Base-by-base conservation (phyloP, 2,797 vertebrate species). In the Cossypha niveicapilla region DNA sequence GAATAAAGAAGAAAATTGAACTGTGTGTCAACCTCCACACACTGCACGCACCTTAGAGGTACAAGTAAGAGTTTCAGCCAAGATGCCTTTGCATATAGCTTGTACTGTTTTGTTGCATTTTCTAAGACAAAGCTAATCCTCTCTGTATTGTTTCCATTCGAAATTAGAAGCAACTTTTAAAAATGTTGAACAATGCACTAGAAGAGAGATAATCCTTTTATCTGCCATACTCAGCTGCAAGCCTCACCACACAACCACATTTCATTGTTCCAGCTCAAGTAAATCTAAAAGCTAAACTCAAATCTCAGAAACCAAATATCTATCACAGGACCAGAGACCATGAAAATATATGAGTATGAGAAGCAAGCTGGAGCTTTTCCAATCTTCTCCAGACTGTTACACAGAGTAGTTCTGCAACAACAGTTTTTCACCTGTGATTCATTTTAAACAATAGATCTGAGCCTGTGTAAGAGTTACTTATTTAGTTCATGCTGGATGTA, bases 201-300 rank as follows among this genome's bases (percentile, higher is more conserved):
- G 88, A 42, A 88, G 37, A 72, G 41, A 93, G 77, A 92, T 76
- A 86, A 88, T 63, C 17, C 2, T 75, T 94, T 96, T 93, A 94
- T 94, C 86, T 94, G 67, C 63, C 28, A 63, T 15, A 63, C 41
- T 89, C 80, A 79, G 88, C 72, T 73, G 67, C 93, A 88, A 90
- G 53, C 63, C 53, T 87, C 71, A 73, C 60, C 53, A 37, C 85
- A 71, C 47, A 76, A 39, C 60, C 47, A 72, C 74, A 90, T 76
- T 93, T 93, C 86, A 88, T 74, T 88, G 60, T 79, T 84, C 87
- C 9, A 81, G 74, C 37, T 85, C 71, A 82, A 86, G 71, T 88
- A 85, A 93, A 94, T 93, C 71, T 75, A 80, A 93, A 95, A 93
- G 83, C 72, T 94, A 77, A 94, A 92, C 54, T 88, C 60, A 81